Conservation (phyloP, 1,140 invertebrate species). For the Drosophila ogumai region DNA sequence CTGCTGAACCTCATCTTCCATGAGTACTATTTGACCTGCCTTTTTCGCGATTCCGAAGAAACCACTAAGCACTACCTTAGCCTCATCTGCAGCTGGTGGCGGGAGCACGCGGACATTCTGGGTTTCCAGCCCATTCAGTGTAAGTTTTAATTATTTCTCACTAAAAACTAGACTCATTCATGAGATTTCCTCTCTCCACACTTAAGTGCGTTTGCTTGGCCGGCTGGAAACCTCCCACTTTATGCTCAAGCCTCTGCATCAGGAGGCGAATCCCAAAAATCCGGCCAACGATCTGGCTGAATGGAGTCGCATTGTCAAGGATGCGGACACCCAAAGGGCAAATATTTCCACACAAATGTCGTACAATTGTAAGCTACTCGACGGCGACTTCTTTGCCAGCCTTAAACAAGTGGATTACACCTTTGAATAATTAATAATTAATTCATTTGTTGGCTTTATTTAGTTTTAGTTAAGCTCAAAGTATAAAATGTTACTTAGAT, state of each 20-base stretch:
- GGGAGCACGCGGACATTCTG: constrained; percentile 43
- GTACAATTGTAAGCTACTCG: constrained; percentile 11
- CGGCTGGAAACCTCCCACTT: constrained; percentile 68
- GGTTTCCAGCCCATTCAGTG: constrained; percentile 65
- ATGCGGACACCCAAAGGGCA: constrained; percentile 21
- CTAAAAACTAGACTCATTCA: background rate
- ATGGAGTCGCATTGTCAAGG: constrained; percentile 59
- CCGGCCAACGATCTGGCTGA: constrained; percentile 58
- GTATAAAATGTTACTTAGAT: constrained; percentile 2
- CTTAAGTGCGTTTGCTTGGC: constrained; percentile 61
- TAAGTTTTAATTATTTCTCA: constrained; percentile 24
- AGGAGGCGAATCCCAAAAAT: constrained; percentile 61
- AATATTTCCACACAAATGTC: background rate
- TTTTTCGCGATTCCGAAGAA: constrained; percentile 76
- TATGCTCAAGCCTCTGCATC: constrained; percentile 67
- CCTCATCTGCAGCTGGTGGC: constrained; percentile 76
- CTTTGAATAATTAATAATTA: constrained; percentile 28
- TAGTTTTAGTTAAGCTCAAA: background rate
- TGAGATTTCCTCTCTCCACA: background rate
- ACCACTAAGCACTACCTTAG: constrained; percentile 76
- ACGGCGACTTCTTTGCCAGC: constrained; percentile 36
- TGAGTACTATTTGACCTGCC: constrained; percentile 67
- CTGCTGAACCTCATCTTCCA: constrained; percentile 71
- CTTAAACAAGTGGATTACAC: constrained; percentile 20
- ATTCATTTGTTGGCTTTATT: background rate